These are phyloP conservation scores for Agrilus biguttatus DNA, from an alignment of 2,888 invertebrate genomes.

Conservation along the genomic window DNA sequence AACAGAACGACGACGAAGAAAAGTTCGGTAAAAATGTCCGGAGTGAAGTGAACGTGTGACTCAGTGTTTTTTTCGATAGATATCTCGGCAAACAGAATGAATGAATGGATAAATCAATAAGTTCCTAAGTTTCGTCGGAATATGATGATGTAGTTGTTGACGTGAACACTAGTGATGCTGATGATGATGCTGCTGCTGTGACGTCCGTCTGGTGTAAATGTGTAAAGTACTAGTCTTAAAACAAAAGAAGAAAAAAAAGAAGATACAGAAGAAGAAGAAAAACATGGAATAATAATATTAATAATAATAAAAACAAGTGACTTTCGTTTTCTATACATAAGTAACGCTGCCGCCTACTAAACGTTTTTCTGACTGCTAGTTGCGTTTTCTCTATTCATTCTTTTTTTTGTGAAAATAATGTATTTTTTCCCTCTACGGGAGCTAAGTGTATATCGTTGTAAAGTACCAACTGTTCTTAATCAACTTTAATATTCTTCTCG, in stretches of 20 bases:
- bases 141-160: conserved; percentile 7
- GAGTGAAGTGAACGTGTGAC: conserved; percentile 50
- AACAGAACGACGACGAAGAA: too few species aligned
- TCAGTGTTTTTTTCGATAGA: conserved; percentile 42
- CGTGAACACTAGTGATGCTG: conserved; percentile 10
- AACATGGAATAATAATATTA: neutral
- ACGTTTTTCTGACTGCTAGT: too few species aligned
- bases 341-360: too few species aligned
- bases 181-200: neutral
- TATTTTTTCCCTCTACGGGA: conserved; percentile 8
- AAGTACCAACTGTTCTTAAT: conserved; percentile 13
- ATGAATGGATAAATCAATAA: conserved; percentile 20
- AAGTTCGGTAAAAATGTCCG: conserved; percentile 21
- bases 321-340: too few species aligned
- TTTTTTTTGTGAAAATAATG: too few species aligned
- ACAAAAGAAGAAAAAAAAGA: neutral
- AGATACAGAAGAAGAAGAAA: conserved; percentile 1
- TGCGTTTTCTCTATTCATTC: too few species aligned
- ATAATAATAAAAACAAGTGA: too few species aligned
- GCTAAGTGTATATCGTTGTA: conserved; percentile 13
- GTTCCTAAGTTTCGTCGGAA: conserved; percentile 28
- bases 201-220: conserved; percentile 14
- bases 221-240: conserved; percentile 22
- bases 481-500: conserved; percentile 24
- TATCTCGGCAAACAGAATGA: conserved; percentile 34